Percentiles rank a stretch among this genome's conserved stretches.
These are phyloP conservation scores for Hypotaenidia philippensis DNA, from an alignment of 2,797 vertebrate genomes.

Conservation along the genomic window DNA sequence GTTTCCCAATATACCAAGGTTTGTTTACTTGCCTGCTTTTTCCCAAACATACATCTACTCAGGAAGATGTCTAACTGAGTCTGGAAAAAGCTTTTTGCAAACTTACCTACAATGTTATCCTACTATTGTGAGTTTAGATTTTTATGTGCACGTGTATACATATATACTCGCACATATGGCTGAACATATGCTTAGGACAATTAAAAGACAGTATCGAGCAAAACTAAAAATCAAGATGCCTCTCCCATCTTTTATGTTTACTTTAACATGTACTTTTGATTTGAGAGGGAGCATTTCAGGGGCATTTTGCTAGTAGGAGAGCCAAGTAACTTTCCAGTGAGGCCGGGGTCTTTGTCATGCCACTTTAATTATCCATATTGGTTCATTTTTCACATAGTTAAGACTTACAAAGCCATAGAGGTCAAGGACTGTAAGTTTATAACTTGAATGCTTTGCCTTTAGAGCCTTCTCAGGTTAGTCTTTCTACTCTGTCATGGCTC, in stretches of 20 bases:
- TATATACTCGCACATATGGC: slow-evolving; percentile 16
- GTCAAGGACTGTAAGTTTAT: background rate
- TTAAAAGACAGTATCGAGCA: slow-evolving; percentile 19
- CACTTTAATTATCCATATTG: background rate
- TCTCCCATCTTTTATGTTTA: background rate
- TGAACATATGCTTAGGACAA: slow-evolving; percentile 52
- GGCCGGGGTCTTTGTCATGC: background rate
- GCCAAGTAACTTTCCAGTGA: background rate
- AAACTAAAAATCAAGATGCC: background rate
- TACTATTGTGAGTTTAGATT: background rate
- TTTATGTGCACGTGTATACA: background rate
- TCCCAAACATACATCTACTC: background rate
- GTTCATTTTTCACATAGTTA: background rate
- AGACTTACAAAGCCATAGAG: background rate
- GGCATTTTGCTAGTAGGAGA: background rate
- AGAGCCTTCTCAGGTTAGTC: background rate
- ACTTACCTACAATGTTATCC: slow-evolving; percentile 8
- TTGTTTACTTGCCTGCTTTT: background rate
- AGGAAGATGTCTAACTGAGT: slow-evolving; percentile 5
- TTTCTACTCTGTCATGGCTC: background rate
- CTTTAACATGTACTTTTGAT: background rate
- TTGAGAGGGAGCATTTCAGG: background rate
- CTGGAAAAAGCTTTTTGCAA: slow-evolving; percentile 18
- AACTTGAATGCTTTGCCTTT: background rate
- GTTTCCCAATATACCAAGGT: background rate